Evolutionary conservation across 1,140 invertebrate species (phyloP), one percentile per base, ranked within the genome.

Genomic region (Apis dorsata): DNA sequence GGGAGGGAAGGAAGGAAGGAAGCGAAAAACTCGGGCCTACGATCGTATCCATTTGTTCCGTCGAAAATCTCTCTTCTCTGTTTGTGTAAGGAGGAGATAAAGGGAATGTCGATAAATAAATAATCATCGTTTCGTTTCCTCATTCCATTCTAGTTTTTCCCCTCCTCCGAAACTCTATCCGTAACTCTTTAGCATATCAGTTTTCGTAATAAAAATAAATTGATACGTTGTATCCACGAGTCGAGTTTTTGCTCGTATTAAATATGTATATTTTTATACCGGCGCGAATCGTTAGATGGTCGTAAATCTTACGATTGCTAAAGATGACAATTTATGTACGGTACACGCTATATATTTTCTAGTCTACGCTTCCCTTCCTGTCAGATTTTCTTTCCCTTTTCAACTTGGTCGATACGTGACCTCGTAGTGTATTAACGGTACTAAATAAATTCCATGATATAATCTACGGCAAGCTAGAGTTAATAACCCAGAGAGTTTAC

Each of bases 1-100:
- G 85, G 91, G 91, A 92, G 90, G 88, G 90, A 92, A 90, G 88
- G 90, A 92, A 86, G 77, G 85, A 24, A 10, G n/a, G 10, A 60
- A 4, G 21, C 2, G 34, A 7, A 44, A 44, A 44, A 7, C 34
- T 44, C 34, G 81, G 83, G 24, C 24, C 24, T 77, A 89, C 68
- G 86, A 84, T 85, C 88, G 89, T 84, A 79, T 83, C 84, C 83
- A 86, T 90, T 91, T 88, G 85, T 91, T 89, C 86, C 24, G 24
- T 34, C 72, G 85, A 83, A 91, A 92, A 89, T 89, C 89, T 90
- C 70, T 78, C 72, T 62, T 24, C 62, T 74, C 24, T 24, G 24
- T 81, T 62, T 68, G n/a, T 77, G 77, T 69, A 72, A 79, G 80
- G 49, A 83, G 49, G 15, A 59, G 76, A 34, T 34, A 34, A 34